These are phyloP conservation scores for Triplophysa siluroides DNA, from an alignment of 2,113 vertebrate species.

Conservation along the genomic window DNA sequence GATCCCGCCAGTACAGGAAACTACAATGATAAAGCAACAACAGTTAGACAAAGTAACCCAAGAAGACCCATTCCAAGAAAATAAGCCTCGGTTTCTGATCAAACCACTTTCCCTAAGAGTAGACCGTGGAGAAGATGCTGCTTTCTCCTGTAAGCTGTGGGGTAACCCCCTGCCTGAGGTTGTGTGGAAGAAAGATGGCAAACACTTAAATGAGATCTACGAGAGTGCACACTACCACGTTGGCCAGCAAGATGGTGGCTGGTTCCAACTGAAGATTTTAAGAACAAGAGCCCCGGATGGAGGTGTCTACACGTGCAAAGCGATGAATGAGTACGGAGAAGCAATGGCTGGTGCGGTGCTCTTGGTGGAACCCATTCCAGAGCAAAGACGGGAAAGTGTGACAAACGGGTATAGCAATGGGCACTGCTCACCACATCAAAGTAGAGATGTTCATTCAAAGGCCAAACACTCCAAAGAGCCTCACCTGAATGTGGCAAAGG, in stretches of 20 bases:
- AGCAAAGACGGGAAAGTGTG: slow-evolving; percentile 44
- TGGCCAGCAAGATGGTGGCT: slow-evolving; percentile 69
- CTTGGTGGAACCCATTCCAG: slow-evolving; percentile 76
- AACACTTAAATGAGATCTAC: slow-evolving; percentile 84
- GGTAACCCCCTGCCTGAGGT: slow-evolving; percentile 78
- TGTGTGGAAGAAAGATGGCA: slow-evolving; percentile 89
- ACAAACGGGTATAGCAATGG: slow-evolving; percentile 52
- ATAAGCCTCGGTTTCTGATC: slow-evolving; percentile 79
- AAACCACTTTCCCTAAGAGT: slow-evolving; percentile 81
- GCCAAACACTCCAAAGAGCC: slow-evolving; percentile 54
- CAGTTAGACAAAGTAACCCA: slow-evolving; percentile 16
- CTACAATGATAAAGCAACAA: slow-evolving; percentile 31
- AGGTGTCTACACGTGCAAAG: slow-evolving; percentile 90
- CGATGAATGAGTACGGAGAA: slow-evolving; percentile 75
- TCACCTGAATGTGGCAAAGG: slow-evolving; percentile 68
- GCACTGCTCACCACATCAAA: slow-evolving; percentile 59
- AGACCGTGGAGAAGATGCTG: slow-evolving; percentile 80
- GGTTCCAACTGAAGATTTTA: slow-evolving; percentile 85
- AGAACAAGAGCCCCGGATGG: slow-evolving; percentile 79
- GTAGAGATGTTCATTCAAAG: slow-evolving; percentile 53
- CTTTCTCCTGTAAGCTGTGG: slow-evolving; percentile 81
- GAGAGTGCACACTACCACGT: slow-evolving; percentile 85
- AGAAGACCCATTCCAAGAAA: slow-evolving; percentile 46
- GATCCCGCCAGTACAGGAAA: slow-evolving; percentile 13
- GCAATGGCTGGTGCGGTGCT: slow-evolving; percentile 85